These are phyloP conservation scores for Pristionchus arcanus DNA, from an alignment of 2,888 invertebrate genomes.

Conservation along the genomic window DNA sequence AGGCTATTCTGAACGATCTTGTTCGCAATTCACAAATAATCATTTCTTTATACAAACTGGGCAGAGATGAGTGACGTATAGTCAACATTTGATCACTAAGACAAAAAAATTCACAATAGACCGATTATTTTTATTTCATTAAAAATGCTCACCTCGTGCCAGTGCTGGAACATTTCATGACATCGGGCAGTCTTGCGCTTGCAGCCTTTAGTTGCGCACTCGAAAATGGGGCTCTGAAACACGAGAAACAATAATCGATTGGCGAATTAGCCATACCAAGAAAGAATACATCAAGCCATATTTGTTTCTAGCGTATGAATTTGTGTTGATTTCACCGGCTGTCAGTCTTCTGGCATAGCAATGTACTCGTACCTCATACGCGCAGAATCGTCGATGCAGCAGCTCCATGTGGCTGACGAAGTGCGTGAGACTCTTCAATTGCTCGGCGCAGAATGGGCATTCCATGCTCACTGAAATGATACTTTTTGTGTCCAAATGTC, in stretches of 20 bases:
- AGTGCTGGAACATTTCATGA: not conserved
- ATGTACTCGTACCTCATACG: not conserved
- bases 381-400: not conserved
- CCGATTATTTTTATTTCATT: no score
- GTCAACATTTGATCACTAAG: no score
- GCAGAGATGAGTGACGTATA: no score
- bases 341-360: no score
- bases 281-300: not conserved
- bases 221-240: not conserved
- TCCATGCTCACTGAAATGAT: not conserved
- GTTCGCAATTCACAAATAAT: no score
- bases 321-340: no score
- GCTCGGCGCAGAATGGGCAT: not conserved
- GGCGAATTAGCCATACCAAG: not conserved
- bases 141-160: not conserved
- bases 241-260: not conserved
- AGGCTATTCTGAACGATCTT: no score
- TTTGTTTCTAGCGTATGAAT: no score
- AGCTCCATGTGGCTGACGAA: constrained; percentile 10
- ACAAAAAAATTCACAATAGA: no score
- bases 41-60: no score
- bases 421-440: not conserved
- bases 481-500: not conserved
- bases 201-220: not conserved
- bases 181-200: not conserved